These are phyloP conservation scores for Pangasius sanitwongsei DNA, from an alignment of 2,797 vertebrate species.

Conservation along the genomic window DNA sequence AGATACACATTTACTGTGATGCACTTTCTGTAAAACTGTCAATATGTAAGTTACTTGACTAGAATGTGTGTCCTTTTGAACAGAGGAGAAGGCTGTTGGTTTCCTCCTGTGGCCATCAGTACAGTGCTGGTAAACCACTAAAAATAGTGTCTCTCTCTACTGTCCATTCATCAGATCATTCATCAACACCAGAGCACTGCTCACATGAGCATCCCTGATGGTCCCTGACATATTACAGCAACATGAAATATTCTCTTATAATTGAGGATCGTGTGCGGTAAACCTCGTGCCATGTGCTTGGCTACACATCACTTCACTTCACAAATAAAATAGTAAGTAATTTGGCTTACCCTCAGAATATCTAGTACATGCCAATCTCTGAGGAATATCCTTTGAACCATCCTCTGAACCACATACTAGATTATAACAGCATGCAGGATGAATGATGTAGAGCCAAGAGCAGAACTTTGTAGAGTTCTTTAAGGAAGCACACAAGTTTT, in stretches of 20 bases:
- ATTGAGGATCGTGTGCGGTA: neutral
- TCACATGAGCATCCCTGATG: neutral
- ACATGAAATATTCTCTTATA: no score
- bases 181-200: neutral
- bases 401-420: neutral
- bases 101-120: neutral
- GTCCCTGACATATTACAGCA: no score
- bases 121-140: neutral
- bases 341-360: neutral
- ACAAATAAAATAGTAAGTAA: neutral
- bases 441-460: neutral
- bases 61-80: no score
- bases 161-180: neutral
- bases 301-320: no score
- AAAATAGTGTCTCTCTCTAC: neutral
- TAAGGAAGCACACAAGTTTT: neutral
- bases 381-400: neutral
- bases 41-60: no score
- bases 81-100: no score
- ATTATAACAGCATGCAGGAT: neutral
- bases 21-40: no score
- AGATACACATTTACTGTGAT: no score
- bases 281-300: neutral
- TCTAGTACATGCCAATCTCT: neutral
- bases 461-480: neutral